These are phyloP conservation scores for Spermophilus dauricus DNA, from an alignment of 2,113 vertebrate genomes.

Conservation along the genomic window DNA sequence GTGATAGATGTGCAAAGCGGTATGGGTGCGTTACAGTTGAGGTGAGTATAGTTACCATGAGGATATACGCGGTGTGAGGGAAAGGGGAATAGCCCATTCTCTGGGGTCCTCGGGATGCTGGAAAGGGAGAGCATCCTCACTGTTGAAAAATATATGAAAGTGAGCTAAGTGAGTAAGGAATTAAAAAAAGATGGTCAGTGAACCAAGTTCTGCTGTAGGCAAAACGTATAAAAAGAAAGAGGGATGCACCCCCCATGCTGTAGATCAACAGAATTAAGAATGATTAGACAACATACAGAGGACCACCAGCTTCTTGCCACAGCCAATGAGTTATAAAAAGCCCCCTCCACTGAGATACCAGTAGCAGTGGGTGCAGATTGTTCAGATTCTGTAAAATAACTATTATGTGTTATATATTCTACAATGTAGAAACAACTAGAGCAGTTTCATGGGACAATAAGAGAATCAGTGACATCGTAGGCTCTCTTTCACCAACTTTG, in stretches of 20 bases:
- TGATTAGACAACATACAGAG: background rate
- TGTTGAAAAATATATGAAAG: background rate
- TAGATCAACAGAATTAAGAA: background rate
- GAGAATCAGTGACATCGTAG: background rate
- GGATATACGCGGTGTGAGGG: background rate
- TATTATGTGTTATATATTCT: background rate
- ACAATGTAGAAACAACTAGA: background rate
- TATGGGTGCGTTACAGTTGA: background rate
- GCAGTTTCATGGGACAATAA: background rate
- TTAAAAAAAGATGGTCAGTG: background rate
- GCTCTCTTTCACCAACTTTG: background rate
- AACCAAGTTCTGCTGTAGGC: background rate
- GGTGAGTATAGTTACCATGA: background rate
- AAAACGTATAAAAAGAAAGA: slow-evolving; percentile 42
- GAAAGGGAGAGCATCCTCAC: background rate
- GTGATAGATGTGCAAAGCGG: background rate
- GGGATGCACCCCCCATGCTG: background rate
- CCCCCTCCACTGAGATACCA: background rate
- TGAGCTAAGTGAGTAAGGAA: background rate
- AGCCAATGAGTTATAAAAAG: background rate
- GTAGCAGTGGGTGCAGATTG: background rate
- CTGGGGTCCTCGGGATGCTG: background rate
- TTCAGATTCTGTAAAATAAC: background rate
- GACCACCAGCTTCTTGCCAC: background rate
- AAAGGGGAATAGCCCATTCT: background rate